These are phyloP conservation scores for Riptortus pedestris DNA, from an alignment of 1,140 invertebrate species.

Conservation along the genomic window DNA sequence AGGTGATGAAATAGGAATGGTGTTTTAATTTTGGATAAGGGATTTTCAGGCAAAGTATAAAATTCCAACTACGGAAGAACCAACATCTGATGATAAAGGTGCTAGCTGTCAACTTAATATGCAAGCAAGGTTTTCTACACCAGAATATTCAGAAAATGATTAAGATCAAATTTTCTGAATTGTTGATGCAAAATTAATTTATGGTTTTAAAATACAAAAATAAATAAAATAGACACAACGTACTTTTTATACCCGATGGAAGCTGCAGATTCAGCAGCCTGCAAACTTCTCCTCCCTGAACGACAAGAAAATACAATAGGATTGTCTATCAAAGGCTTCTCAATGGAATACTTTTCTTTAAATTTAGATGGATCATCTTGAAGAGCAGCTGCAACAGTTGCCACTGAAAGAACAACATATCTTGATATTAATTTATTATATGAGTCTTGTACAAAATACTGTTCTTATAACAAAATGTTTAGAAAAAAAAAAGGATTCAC, in stretches of 20 bases:
- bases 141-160: too few species aligned
- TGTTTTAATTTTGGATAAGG: too few species aligned
- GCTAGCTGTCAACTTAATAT: too few species aligned
- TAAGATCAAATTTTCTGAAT: too few species aligned
- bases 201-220: not conserved
- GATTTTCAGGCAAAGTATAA: too few species aligned
- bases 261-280: constrained; percentile 20
- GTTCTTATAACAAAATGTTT: not conserved
- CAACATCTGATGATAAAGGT: too few species aligned
- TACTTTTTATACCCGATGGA: constrained; percentile 29
- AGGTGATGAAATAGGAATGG: too few species aligned
- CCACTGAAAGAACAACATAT: constrained; percentile 24
- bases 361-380: constrained; percentile 20
- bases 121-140: too few species aligned
- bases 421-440: not conserved
- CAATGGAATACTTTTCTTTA: constrained; percentile 22
- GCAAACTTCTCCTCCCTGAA: constrained; percentile 29
- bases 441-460: not conserved
- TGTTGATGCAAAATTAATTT: not conserved
- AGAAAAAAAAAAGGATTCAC: not conserved
- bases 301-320: constrained; percentile 29
- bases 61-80: too few species aligned
- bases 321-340: constrained; percentile 24
- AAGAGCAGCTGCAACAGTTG: constrained; percentile 25
- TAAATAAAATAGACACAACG: not conserved